phyloP scores from a whole-genome alignment of 2,888 invertebrate species.

The Hydraecia micacea region DNA sequence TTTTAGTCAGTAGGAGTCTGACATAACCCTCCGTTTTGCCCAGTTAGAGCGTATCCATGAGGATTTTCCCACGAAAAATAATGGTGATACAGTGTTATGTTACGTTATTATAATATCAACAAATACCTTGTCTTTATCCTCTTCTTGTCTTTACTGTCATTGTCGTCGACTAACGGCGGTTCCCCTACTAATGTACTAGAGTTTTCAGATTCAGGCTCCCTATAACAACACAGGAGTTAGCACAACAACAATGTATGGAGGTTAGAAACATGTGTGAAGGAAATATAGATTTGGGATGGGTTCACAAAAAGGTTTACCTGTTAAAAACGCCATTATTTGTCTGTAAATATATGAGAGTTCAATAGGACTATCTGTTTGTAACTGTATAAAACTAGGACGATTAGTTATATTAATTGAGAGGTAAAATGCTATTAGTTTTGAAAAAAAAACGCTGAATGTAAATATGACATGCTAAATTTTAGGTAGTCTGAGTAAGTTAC shows the following conservation, averaged over 20 bases:
- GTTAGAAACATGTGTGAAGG: neutral
- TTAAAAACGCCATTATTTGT: neutral
- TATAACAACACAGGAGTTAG: conserved; percentile 61
- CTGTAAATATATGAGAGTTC: neutral
- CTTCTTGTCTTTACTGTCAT: conserved; percentile 81
- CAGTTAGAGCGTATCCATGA: too few relatives aligned
- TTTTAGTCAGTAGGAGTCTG: too few relatives aligned
- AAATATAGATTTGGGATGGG: neutral
- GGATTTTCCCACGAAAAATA: neutral
- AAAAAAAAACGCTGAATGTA: neutral
- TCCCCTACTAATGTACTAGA: conserved; percentile 86
- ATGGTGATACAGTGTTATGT: neutral
- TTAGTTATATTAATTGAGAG: neutral
- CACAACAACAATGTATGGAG: conserved; percentile 24
- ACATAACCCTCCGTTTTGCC: neutral
- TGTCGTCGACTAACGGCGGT: conserved; percentile 81
- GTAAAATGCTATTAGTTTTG: neutral
- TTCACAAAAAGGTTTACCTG: neutral
- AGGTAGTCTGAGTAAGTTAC: neutral
- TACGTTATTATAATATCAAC: neutral
- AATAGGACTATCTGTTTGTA: too few relatives aligned
- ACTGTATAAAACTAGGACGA: neutral
- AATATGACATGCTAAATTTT: neutral
- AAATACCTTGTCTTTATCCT: conserved; percentile 85
- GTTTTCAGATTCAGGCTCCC: conserved; percentile 85